Base-by-base conservation (phyloP, 2,113 vertebrate genomes). In the Etia nguti region DNA sequence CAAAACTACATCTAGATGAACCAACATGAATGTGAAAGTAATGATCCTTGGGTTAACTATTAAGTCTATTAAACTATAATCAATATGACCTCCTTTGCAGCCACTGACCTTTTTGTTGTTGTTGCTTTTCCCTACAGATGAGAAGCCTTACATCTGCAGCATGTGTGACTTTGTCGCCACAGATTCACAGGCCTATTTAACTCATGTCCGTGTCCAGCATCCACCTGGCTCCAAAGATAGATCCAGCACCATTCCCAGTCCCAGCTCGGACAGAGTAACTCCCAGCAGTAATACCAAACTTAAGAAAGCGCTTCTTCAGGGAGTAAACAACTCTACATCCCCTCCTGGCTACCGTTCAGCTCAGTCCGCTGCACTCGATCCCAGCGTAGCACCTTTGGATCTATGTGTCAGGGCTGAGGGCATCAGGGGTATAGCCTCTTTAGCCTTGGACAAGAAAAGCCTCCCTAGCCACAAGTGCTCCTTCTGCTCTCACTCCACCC, bases 401-500 rank as follows among this genome's bases (percentile, higher is more conserved):
- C 93, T 96, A 8, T 96, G 95, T 68, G 87, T 95, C 59, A 92
- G 95, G 77, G 86, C 92, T 10, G 94, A 91, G 4, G 93, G 87
- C 59, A 86, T 82, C 80, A 93, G 94, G 85, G 94, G 89, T n/a
- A n/a, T 56, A 7, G 52, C 80, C 83, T 96, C 91, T 48, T 84
- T 93, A 55, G 92, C 94, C 6, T 85, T 93, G 81, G 97, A 95
- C 80, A 95, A 88, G 93, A 97, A 92, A 26, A 94, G 94, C 77
- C 96, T 98, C 91, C 95, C 96, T 8, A 91, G 96, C 46, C 97
- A 99, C 92, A 97, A 96, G 0, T 99, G 98, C 89, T 98, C 98
- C 80, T 98, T 98, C 94, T 99, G 98, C 92, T 97, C 94, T 87
- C 97, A 99, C 91, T 96, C 96, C 92, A 98, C 98, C 59, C 96